Conservation (phyloP, 2,113 vertebrate species). For the Cnemophilus loriae region DNA sequence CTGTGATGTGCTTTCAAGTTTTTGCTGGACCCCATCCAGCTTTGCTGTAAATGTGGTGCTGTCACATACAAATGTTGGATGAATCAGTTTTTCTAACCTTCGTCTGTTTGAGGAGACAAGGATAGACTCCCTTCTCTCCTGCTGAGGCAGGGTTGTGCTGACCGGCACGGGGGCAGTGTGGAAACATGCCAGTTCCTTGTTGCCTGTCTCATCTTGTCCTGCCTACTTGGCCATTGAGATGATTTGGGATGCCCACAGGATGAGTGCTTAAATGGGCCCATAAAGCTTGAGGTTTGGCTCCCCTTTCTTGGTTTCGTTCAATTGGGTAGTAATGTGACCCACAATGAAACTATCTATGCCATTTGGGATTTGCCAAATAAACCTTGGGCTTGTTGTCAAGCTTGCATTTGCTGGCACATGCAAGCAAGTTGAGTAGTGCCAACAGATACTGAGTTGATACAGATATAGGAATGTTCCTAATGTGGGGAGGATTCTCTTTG, state of each 20-base stretch:
- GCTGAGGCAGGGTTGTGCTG: background rate
- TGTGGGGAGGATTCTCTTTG: background rate
- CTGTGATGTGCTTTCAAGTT: background rate
- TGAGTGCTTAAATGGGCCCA: background rate
- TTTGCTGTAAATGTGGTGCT: background rate
- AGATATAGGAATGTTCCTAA: background rate
- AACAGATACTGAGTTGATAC: background rate
- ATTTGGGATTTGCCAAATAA: conserved; percentile 30
- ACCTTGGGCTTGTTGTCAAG: conserved; percentile 15
- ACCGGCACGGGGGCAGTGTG: too few relatives aligned
- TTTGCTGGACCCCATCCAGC: background rate
- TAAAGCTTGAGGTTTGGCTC: conserved; percentile 54
- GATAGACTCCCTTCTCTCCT: background rate
- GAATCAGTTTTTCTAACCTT: background rate
- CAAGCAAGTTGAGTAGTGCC: background rate
- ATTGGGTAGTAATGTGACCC: background rate
- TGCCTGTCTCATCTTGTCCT: background rate
- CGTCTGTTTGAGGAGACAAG: background rate
- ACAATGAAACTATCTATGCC: background rate
- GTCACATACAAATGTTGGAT: background rate
- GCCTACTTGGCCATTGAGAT: background rate
- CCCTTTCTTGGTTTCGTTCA: background rate
- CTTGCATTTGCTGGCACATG: background rate
- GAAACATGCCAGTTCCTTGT: background rate
- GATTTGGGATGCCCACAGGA: conserved; percentile 10